Conservation (phyloP, 2,888 invertebrate genomes). For the Cordilura impudica region DNA sequence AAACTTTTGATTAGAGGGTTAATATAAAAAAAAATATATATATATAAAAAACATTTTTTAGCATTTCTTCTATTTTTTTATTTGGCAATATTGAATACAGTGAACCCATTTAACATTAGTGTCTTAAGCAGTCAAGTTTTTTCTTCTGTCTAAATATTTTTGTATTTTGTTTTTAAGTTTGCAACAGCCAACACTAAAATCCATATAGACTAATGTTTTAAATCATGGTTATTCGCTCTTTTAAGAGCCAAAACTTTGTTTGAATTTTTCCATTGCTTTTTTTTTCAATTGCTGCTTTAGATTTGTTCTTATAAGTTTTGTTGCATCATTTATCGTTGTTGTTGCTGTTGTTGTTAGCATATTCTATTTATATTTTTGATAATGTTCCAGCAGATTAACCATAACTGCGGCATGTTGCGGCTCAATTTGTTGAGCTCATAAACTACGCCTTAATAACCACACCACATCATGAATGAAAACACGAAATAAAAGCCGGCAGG, state of each 20-base stretch:
- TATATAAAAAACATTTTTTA: no score
- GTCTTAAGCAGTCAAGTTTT: conserved; percentile 51
- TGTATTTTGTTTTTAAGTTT: conserved; percentile 19
- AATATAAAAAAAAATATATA: no score
- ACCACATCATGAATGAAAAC: conserved; percentile 7
- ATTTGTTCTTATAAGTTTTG: conserved; percentile 39
- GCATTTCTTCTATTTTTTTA: conserved; percentile 9
- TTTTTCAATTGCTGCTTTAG: conserved; percentile 1
- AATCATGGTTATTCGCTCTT: conserved; percentile 4
- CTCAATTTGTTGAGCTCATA: conserved; percentile 58
- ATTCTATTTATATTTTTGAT: conserved; percentile 47
- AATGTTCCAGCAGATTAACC: conserved; percentile 65
- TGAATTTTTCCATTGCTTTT: conserved; percentile 4
- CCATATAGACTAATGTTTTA: conserved; percentile 15
- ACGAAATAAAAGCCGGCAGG: conserved; percentile 17
- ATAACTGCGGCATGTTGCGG: conserved; percentile 61
- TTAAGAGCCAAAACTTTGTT: conserved; percentile 54
- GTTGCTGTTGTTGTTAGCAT: neutral
- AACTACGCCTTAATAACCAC: conserved; percentile 60
- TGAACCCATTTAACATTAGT: conserved; percentile 59
- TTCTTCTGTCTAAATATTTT: neutral
- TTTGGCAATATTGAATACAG: conserved; percentile 57
- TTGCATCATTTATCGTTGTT: conserved; percentile 42
- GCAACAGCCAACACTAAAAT: conserved; percentile 45
- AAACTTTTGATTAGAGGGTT: no score